These are phyloP conservation scores for Drosophila meridiana DNA, from an alignment of 2,888 invertebrate species.

Conservation along the genomic window DNA sequence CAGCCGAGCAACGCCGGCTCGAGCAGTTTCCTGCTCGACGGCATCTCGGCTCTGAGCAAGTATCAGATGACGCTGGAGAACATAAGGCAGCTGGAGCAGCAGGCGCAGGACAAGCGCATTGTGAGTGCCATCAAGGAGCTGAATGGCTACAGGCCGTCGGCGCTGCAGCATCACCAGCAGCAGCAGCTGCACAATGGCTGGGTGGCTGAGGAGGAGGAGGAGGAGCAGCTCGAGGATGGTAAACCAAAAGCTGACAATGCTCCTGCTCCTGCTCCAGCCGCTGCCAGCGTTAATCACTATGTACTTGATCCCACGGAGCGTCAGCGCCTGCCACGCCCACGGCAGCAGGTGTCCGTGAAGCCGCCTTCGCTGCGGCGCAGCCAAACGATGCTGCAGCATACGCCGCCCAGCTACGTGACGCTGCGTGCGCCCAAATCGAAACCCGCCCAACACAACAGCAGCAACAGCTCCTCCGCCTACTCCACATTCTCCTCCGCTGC, in stretches of 20 bases:
- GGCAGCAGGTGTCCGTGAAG: conserved; percentile 81
- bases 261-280: background rate
- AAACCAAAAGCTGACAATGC: background rate
- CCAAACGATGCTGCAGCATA: conserved; percentile 80
- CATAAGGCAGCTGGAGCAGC: conserved; percentile 86
- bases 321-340: conserved; percentile 75
- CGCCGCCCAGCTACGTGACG: conserved; percentile 61
- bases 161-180: conserved; percentile 86
- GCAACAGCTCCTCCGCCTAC: conserved; percentile 64
- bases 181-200: conserved; percentile 87
- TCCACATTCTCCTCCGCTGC: conserved; percentile 60
- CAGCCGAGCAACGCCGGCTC: conserved; percentile 61
- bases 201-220: conserved; percentile 81
- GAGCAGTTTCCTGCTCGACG: conserved; percentile 75
- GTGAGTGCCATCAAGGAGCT: conserved; percentile 88
- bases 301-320: conserved; percentile 80
- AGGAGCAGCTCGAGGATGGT: conserved; percentile 10
- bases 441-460: conserved; percentile 39
- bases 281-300: conserved; percentile 72
- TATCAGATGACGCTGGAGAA: conserved; percentile 87
- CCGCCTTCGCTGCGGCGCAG: conserved; percentile 82
- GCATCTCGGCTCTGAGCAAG: conserved; percentile 86
- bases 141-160: conserved; percentile 88
- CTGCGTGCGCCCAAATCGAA: conserved; percentile 46
- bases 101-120: conserved; percentile 76